Conservation (phyloP, 2,888 invertebrate species). For the Diarsia brunnea region DNA sequence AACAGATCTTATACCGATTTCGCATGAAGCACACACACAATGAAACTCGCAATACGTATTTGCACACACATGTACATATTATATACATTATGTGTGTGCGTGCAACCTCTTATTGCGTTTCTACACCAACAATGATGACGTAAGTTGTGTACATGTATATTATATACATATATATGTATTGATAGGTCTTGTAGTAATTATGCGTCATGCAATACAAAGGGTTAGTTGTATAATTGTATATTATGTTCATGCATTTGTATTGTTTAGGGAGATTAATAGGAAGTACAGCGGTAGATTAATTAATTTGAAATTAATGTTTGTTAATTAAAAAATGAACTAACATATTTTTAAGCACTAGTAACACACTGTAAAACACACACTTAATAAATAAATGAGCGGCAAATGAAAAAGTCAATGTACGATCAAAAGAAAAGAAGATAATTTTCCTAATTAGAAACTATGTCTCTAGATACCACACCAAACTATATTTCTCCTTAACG, state of each 20-base stretch:
- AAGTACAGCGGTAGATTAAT: not conserved
- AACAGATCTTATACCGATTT: slow-evolving; percentile 25
- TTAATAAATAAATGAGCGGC: not conserved
- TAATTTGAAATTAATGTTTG: not conserved
- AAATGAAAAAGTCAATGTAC: not conserved
- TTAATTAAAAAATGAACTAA: not conserved
- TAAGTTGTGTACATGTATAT: slow-evolving; percentile 9
- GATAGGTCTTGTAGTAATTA: slow-evolving; percentile 38
- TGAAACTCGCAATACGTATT: not conserved
- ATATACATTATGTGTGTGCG: not conserved
- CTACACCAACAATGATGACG: slow-evolving; percentile 48
- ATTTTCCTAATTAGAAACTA: not conserved
- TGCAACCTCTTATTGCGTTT: slow-evolving; percentile 39
- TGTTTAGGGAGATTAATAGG: not conserved
- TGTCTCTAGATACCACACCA: not conserved
- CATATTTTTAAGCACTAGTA: not conserved
- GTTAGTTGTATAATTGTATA: not conserved
- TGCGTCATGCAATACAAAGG: slow-evolving; percentile 39
- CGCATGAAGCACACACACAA: slow-evolving; percentile 17
- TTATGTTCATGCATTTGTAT: slow-evolving; percentile 20
- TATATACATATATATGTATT: no score
- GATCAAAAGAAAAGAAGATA: not conserved
- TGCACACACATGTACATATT: not conserved
- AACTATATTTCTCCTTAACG: not conserved
- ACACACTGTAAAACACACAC: not conserved